phyloP scores from a whole-genome alignment of 2,888 invertebrate species.

The Parapristionchus giblindavisi region DNA sequence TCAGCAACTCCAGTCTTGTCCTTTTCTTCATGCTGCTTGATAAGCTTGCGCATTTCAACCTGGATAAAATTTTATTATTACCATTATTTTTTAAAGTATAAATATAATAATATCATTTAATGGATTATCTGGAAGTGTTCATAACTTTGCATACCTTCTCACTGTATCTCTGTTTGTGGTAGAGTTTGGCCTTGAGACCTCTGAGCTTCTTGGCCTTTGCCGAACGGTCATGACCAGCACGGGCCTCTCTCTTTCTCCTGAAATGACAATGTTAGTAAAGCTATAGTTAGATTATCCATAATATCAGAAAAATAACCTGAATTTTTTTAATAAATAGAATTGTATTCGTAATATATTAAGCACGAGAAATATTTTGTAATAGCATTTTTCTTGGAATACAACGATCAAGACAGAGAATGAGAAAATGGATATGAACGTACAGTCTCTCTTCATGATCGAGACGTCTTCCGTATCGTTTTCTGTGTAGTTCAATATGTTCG shows the following conservation, averaged over 20 bases:
- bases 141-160: slow-evolving; percentile 85
- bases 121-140: background rate
- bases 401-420: background rate
- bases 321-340: no score
- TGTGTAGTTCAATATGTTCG: slow-evolving; percentile 97
- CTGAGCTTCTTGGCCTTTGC: slow-evolving; percentile 89
- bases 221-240: slow-evolving; percentile 89
- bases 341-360: no score
- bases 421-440: slow-evolving; percentile 62
- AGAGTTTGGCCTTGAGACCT: slow-evolving; percentile 96
- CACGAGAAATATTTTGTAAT: no score
- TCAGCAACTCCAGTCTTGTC: slow-evolving; percentile 80
- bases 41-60: slow-evolving; percentile 71
- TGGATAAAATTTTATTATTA: slow-evolving; percentile 33
- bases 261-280: slow-evolving; percentile 39
- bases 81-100: background rate
- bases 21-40: slow-evolving; percentile 95
- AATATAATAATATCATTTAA: background rate
- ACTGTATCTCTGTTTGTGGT: slow-evolving; percentile 92
- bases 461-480: slow-evolving; percentile 92
- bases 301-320: no score
- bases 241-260: slow-evolving; percentile 87
- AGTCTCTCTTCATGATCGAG: slow-evolving; percentile 97
- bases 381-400: no score
- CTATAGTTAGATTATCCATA: background rate